Base-by-base conservation (phyloP, 92 coral and sea anemone genomes). In the Diadumene lineata region DNA sequence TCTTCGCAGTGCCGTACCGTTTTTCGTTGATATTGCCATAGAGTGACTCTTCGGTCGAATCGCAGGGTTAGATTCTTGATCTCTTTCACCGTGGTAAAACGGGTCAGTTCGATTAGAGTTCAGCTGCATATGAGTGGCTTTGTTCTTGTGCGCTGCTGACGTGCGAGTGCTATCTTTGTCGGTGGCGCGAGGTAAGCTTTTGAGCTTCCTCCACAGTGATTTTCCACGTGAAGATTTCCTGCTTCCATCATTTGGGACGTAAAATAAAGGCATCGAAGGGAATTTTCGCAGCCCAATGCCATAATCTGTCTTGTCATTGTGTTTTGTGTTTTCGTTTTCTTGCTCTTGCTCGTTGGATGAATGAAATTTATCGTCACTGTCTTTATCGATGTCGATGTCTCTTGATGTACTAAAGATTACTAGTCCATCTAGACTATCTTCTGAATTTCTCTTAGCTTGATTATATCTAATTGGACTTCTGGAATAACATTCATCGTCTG, bases 201-300 rank as follows among this genome's bases (percentile, higher is more conserved):
- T 72, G 16, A 72, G 28, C 17, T 46, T 27, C 43, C 68, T 56
- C 82, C 82, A 78, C 34, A 78, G 18, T 1, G 82, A 67, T 18
- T 68, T 78, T 1, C 69, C 64, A 18, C 69, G 22, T 10, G 48
- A 38, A 38, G 82, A 78, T 21, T 30, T 51, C 1, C 76, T 60
- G 32, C 24, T 51, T 10, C 50, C 48, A 23, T 72, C 77, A 55
- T 78, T 78, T 15, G 82, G 82, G 23, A 78, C 69, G 60, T 78
- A 78, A 31, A 78, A 78, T 26, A 78, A 66, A 19, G 82, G 82
- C 67, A 78, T 51, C 2, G 82, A 78, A 0, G 82, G 82, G 27
- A 78, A 78, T 31, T 78, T 78, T 6, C 75, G 56, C 21, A 78
- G n/a, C n/a, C n/a, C n/a, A n/a, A n/a, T n/a, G n/a, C n/a, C n/a